Conservation (phyloP, 2,797 vertebrate genomes). For the Anabas testudineus region DNA sequence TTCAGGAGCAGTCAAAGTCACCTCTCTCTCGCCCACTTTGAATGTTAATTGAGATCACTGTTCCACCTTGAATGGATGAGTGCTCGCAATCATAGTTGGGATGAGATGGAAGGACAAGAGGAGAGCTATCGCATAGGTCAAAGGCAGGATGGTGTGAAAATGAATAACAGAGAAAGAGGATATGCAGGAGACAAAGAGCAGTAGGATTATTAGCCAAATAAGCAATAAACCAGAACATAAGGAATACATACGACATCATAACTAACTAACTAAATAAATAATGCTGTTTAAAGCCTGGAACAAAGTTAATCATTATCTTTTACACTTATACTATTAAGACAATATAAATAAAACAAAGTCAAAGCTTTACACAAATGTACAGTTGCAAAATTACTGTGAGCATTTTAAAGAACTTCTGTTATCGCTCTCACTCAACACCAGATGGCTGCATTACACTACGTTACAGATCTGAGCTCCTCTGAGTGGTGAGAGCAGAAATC, state of each 20-base stretch:
- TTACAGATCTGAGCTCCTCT: background rate
- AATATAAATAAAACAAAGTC: too few relatives aligned
- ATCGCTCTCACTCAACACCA: conserved; percentile 25
- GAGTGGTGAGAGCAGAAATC: conserved; percentile 2
- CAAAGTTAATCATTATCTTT: too few relatives aligned
- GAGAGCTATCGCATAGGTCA: conserved; percentile 8
- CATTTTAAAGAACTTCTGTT: too few relatives aligned
- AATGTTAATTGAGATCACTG: conserved; percentile 31
- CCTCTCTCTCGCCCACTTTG: background rate
- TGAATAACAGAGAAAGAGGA: background rate
- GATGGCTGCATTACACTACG: conserved; percentile 48
- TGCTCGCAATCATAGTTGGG: conserved; percentile 1
- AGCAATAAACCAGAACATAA: background rate
- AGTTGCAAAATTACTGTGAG: background rate
- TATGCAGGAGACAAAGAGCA: conserved; percentile 2
- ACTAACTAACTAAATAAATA: too few relatives aligned
- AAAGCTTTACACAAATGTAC: too few relatives aligned
- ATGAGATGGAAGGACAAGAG: conserved; percentile 4
- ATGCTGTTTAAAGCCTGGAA: too few relatives aligned
- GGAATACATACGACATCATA: too few relatives aligned
- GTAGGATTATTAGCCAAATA: background rate
- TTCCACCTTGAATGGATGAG: conserved; percentile 8
- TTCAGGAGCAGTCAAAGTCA: conserved; percentile 9
- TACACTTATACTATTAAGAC: too few relatives aligned
- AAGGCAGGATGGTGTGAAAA: conserved; percentile 1